Base-by-base conservation (phyloP, 2,797 vertebrate species). In the Periparus ater region DNA sequence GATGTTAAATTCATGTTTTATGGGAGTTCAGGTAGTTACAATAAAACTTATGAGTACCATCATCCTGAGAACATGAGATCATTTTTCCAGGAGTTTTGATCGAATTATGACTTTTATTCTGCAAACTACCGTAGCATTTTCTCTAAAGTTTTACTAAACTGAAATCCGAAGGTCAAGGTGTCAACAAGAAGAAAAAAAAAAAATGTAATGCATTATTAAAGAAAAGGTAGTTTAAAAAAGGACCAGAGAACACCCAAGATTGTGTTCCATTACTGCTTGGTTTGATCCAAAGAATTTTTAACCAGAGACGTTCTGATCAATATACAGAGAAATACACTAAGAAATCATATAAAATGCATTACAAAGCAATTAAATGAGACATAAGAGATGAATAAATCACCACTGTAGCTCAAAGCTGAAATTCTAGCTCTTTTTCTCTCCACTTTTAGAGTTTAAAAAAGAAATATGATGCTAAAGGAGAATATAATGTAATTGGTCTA, bases 31-130 rank as follows among this genome's bases (percentile, higher is more conserved):
- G 45, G 40, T 91, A 75, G 40, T 65, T 88, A 17, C 10, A 82
- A 15, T 60, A 23, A 40, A 91, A 55, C 51, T 86, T 88, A 72
- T 3, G 8, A 38, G 15, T 84, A 21, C 51, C 29, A 78, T 96
- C 77, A 85, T 74, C 42, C 76, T 81, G 45, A 70, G 75, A 88
- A 81, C 44, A 78, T 53, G 87, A 82, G 50, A 54, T 72, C 18
- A 1, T 88, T 94, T 93, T 62, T 86, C 57, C 71, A 19, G 14
- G 45, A 50, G 4, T 70, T 66, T 60, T 86, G 80, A 88, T 78
- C 79, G 87, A 88, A 91, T 88, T 66, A 82, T 40, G 32, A 32
- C 48, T 91, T 88, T 67, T 73, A 73, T 92, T 93, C 73, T 91
- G 55, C 76, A 85, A 88, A 68, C 13, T 25, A 44, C 19, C 63